Conservation (phyloP, 2,888 invertebrate genomes). For the Leucoptera coffeella region DNA sequence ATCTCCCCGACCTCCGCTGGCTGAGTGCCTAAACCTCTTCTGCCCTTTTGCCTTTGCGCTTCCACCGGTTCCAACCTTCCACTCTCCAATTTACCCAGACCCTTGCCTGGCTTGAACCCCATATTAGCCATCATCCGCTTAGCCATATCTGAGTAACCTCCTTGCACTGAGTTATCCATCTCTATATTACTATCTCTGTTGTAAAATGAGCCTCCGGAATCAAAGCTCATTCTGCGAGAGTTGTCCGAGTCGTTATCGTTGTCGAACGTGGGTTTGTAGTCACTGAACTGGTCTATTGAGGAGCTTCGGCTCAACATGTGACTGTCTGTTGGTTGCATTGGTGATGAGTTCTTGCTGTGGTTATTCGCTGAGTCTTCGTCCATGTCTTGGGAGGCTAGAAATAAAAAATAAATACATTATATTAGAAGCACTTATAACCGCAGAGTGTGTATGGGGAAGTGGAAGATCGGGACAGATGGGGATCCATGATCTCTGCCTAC, state of each 20-base stretch:
- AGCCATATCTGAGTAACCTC: slow-evolving; percentile 29
- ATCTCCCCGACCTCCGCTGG: slow-evolving; percentile 54
- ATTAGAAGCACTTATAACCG: too few relatives aligned
- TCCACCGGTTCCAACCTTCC: slow-evolving; percentile 76
- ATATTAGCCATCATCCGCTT: slow-evolving; percentile 59
- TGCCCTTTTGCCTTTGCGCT: slow-evolving; percentile 73
- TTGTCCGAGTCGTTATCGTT: too few relatives aligned
- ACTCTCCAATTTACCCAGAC: slow-evolving; percentile 79
- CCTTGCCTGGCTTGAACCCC: slow-evolving; percentile 77
- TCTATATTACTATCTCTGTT: slow-evolving; percentile 5
- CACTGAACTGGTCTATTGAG: slow-evolving; percentile 39
- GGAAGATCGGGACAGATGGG: too few relatives aligned
- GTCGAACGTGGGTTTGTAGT: slow-evolving; percentile 21
- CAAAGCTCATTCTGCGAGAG: too few relatives aligned
- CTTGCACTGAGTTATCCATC: slow-evolving; percentile 13
- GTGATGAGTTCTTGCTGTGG: too few relatives aligned
- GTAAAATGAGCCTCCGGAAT: too few relatives aligned
- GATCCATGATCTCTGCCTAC: too few relatives aligned
- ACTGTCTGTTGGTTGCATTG: too few relatives aligned
- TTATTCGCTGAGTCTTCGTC: too few relatives aligned
- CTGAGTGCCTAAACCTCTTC: slow-evolving; percentile 75
- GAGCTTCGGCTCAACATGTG: slow-evolving; percentile 32
- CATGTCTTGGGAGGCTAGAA: too few relatives aligned
- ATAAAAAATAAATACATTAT: too few relatives aligned
- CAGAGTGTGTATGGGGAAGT: too few relatives aligned